phyloP scores from a whole-genome alignment of 2,888 invertebrate genomes.

The Digitonthophagus gazella region DNA sequence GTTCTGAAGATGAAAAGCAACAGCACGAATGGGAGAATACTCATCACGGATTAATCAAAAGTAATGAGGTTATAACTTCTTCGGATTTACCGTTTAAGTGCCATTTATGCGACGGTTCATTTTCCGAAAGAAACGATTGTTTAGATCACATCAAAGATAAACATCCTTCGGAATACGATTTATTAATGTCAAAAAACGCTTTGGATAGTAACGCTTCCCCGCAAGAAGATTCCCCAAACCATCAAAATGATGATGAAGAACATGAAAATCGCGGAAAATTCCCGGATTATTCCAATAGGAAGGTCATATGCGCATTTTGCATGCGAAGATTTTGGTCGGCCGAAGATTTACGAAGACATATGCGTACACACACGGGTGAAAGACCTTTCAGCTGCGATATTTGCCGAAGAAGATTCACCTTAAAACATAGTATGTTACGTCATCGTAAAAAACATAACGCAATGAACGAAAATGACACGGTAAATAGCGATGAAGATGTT shows the following conservation, averaged over 20 bases:
- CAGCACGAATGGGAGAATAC: constrained; percentile 42
- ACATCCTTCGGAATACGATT: constrained; percentile 76
- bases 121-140: constrained; percentile 74
- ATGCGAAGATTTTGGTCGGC: constrained; percentile 93
- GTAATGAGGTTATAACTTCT: constrained; percentile 37
- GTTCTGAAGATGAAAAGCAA: constrained; percentile 51
- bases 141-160: constrained; percentile 75
- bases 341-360: constrained; percentile 88
- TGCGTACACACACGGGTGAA: constrained; percentile 92
- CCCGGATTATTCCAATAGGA: constrained; percentile 83
- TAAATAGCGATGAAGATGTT: constrained; percentile 51
- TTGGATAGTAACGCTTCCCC: constrained; percentile 59
- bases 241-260: constrained; percentile 59
- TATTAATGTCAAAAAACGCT: constrained; percentile 80
- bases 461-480: constrained; percentile 45
- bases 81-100: constrained; percentile 85
- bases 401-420: constrained; percentile 82
- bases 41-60: constrained; percentile 41
- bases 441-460: constrained; percentile 84
- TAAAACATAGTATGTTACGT: constrained; percentile 92
- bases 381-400: constrained; percentile 90
- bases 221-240: constrained; percentile 41
- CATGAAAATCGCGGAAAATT: constrained; percentile 75
- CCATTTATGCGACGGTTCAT: constrained; percentile 88
- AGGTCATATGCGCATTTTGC: constrained; percentile 90